Base-by-base conservation (phyloP, 2,113 vertebrate species). In the Leptosomus discolor region DNA sequence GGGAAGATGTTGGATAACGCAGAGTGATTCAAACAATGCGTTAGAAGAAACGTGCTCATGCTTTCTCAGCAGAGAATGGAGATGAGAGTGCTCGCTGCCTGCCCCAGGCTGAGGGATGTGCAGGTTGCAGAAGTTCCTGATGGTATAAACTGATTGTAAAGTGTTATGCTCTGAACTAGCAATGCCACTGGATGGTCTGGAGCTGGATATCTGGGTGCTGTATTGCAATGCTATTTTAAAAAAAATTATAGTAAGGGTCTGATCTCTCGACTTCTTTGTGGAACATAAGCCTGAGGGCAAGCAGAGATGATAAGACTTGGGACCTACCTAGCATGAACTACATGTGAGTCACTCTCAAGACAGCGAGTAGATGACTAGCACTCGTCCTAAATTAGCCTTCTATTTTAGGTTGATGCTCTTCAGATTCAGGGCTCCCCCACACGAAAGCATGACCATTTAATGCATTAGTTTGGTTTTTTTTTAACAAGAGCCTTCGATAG, bases 341-440 rank as follows among this genome's bases (percentile, higher is more conserved):
- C 32, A 3, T 29, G 48, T 95, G 92, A 95, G 92, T 94, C 94
- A 95, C 84, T 41, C 77, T 74, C 69, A 86, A 95, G 88, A 75
- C 51, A 75, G 57, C 6, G 15, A 92, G 91, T 85, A 85, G 84
- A 88, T 94, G 92, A 92, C 92, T 94, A 87, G 95, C 76, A 18
- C 81, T 76, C 2, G 0, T 91, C 94, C 84, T 92, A 92, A 92
- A 86, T 85, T 87, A 87, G 76, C 71, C 87, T 92, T 92, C 95
- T 96, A 85, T 96, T 96, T 96, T 95, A 74, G 81, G 85, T 64
- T 60, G 85, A 18, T 45, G 79, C 54, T 95, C 64, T 90, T 93
- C 92, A 85, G 36, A 82, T 75, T 76, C 80, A 92, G 83, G 84
- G 69, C 84, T 92, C 94, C 65, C 65, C 10, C 83, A 76, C 84